Evolutionary conservation across 2,888 invertebrate species (phyloP).

Genomic region (Dynastes maya): DNA sequence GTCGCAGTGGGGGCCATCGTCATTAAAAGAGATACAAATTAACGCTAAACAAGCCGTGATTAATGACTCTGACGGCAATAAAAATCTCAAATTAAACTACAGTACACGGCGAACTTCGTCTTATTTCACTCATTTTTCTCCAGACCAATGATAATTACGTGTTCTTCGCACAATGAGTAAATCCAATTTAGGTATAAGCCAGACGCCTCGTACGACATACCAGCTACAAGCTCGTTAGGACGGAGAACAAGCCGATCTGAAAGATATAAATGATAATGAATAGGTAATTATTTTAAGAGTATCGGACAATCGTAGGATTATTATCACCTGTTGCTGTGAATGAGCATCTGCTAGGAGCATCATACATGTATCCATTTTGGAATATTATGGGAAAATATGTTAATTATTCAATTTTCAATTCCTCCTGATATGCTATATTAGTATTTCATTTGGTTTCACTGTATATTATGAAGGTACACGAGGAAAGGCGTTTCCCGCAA

Average conservation of each 20-base stretch:
- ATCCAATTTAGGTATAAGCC: constrained; percentile 28
- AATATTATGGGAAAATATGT: background rate
- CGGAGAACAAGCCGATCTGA: constrained; percentile 17
- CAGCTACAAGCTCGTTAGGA: constrained; percentile 21
- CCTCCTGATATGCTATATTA: too few species aligned
- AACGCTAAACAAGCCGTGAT: constrained; percentile 64
- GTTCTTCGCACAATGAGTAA: constrained; percentile 15
- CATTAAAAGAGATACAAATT: constrained; percentile 63
- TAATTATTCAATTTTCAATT: background rate
- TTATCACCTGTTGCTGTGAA: background rate
- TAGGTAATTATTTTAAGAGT: constrained; percentile 17
- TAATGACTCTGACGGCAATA: constrained; percentile 63
- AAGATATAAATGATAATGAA: constrained; percentile 25
- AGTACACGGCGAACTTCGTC: constrained; percentile 30
- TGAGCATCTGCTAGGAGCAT: background rate
- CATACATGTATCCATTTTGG: background rate
- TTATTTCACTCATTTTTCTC: constrained; percentile 27
- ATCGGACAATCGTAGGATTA: background rate
- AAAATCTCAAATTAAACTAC: constrained; percentile 56
- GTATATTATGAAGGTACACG: too few species aligned
- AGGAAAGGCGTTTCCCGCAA: too few species aligned
- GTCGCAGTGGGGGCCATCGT: constrained; percentile 49
- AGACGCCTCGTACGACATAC: background rate
- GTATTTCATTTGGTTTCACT: too few species aligned
- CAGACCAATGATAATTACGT: constrained; percentile 18